Percentiles rank a stretch among this genome's conserved stretches.
These are phyloP conservation scores for Lithophane socia DNA, from an alignment of 2,888 invertebrate species.

Conservation along the genomic window DNA sequence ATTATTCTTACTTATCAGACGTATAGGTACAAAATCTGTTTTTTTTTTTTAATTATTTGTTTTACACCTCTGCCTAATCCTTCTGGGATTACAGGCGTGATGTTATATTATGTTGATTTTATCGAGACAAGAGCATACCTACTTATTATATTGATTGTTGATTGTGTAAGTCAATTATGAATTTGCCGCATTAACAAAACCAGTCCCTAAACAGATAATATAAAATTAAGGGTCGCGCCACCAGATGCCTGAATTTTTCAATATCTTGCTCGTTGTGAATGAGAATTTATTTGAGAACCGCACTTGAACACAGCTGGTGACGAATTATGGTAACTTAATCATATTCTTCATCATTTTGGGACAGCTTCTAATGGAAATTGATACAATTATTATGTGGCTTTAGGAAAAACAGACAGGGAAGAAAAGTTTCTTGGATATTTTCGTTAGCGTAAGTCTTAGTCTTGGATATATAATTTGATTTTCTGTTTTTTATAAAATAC, in stretches of 20 bases:
- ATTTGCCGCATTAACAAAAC: constrained; percentile 29
- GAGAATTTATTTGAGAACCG: constrained; percentile 68
- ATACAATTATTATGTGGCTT: constrained; percentile 53
- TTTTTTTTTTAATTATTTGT: no score
- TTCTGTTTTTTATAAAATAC: neutral
- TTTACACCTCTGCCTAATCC: no score
- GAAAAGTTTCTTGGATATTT: neutral
- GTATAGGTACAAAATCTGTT: no score
- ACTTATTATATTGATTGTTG: no score
- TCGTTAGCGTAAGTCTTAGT: neutral
- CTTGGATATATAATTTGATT: neutral
- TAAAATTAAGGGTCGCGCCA: constrained; percentile 68
- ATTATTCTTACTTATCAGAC: no score
- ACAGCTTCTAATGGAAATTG: constrained; percentile 58
- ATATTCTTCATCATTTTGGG: constrained; percentile 53
- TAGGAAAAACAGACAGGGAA: constrained; percentile 8
- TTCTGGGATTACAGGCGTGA: no score
- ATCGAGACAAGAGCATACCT: no score
- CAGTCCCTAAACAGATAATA: constrained; percentile 56
- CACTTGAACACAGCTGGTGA: constrained; percentile 66
- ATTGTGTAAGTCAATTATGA: neutral
- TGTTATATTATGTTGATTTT: no score
- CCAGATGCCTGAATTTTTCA: constrained; percentile 71
- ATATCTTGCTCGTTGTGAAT: constrained; percentile 65
- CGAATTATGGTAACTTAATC: constrained; percentile 67